Conservation (phyloP, 2,113 vertebrate species). For the Chionodraco myersi region DNA sequence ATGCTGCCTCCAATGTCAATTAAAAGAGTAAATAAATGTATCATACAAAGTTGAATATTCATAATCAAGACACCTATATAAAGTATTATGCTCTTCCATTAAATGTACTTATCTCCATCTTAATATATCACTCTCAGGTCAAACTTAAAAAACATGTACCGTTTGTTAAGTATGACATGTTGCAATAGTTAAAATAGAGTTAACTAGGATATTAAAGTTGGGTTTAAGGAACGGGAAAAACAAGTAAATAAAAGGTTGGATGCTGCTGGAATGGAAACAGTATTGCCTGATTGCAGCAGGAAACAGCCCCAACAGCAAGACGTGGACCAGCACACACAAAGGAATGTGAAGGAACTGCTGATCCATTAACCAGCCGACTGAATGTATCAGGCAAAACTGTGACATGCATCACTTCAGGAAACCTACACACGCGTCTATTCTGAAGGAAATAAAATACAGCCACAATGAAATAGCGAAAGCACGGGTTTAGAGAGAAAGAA, state of each 20-base stretch:
- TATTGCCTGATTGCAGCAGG: not conserved
- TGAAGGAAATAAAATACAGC: not conserved
- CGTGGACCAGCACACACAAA: conserved; percentile 27
- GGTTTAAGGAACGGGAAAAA: conserved; percentile 2
- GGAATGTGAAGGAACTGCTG: conserved; percentile 27
- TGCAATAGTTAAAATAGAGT: too few relatives aligned
- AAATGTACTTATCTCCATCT: too few relatives aligned
- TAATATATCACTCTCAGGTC: too few relatives aligned
- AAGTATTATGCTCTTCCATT: too few relatives aligned
- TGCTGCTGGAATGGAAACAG: conserved; percentile 5
- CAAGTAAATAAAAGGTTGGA: not conserved
- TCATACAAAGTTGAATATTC: too few relatives aligned
- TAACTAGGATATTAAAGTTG: not conserved
- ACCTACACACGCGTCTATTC: conserved; percentile 13
- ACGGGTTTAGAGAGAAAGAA: conserved; percentile 20
- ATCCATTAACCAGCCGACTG: conserved; percentile 56
- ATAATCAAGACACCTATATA: too few relatives aligned
- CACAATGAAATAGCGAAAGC: conserved; percentile 2
- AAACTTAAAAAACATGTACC: not conserved
- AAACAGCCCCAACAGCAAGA: conserved; percentile 27
- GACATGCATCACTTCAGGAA: conserved; percentile 40
- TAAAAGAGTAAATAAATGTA: not conserved
- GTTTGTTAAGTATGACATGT: too few relatives aligned
- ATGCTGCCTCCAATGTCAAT: not conserved
- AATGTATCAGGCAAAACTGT: conserved; percentile 15